A percentile compares a stretch with the other conserved stretches of the same genome.
Evolutionary conservation across 1,140 invertebrate species (phyloP).

Genomic region (Scaptomyza pallida): DNA sequence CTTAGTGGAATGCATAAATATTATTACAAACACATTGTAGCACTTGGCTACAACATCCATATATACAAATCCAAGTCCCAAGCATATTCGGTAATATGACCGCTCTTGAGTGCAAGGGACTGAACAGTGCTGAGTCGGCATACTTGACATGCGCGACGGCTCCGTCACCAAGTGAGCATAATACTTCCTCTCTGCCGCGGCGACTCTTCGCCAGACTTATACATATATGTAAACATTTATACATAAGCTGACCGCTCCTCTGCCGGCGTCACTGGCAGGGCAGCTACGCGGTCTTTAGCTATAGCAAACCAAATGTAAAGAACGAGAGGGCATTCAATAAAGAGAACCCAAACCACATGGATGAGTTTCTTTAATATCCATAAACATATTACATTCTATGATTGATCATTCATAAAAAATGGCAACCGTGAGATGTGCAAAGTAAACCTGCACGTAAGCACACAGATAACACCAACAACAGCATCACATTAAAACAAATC

Average conservation of each 20-base stretch:
- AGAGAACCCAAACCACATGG: neutral
- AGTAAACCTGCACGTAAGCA: no score
- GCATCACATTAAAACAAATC: conserved; percentile 83
- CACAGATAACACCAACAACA: conserved; percentile 64
- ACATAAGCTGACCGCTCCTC: conserved; percentile 8
- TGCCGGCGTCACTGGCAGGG: conserved; percentile 15
- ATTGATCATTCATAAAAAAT: no score
- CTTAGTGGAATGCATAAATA: conserved; percentile 6
- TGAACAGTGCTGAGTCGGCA: neutral
- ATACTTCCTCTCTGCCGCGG: neutral
- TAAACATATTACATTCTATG: no score
- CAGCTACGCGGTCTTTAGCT: neutral
- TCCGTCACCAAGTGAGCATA: neutral
- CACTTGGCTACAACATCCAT: conserved; percentile 3
- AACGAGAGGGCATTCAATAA: conserved; percentile 4
- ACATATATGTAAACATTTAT: neutral
- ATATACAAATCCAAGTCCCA: neutral
- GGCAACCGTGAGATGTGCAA: no score
- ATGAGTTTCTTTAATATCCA: no score
- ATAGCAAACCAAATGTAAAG: neutral
- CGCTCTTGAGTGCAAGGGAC: neutral
- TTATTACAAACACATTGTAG: neutral
- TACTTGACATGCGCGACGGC: neutral
- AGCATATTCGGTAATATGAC: no score
- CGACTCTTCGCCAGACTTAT: no score